phyloP scores from a whole-genome alignment of 64 coral and sea anemone species.

The Cladopsammia gracilis region DNA sequence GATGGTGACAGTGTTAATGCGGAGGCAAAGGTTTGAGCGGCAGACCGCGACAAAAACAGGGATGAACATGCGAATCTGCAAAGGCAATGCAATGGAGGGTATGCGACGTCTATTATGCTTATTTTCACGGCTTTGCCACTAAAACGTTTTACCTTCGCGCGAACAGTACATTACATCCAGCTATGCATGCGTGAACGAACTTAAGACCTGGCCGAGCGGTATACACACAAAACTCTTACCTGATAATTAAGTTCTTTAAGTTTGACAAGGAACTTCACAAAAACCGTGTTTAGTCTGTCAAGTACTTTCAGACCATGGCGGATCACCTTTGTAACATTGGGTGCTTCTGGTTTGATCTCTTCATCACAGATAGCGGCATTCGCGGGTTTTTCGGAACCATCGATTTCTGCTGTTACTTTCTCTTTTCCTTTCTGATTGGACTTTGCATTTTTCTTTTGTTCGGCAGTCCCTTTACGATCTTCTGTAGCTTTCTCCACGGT shows the following conservation, averaged over 20 bases:
- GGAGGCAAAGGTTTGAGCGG: too few species aligned
- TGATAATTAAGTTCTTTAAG: conserved; percentile 86
- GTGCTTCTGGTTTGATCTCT: not conserved
- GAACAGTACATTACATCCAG: too few species aligned
- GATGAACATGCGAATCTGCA: too few species aligned
- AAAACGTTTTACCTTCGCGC: too few species aligned
- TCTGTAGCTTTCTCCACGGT: not conserved
- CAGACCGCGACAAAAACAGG: too few species aligned
- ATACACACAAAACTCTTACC: conserved; percentile 18
- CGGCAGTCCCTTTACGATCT: not conserved
- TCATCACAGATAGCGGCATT: not conserved
- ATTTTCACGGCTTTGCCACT: too few species aligned
- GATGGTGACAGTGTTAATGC: too few species aligned
- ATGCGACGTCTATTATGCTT: too few species aligned
- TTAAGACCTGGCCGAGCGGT: not conserved
- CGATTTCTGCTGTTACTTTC: not conserved
- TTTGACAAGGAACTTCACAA: conserved; percentile 63
- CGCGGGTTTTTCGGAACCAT: not conserved
- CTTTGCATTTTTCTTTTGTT: not conserved
- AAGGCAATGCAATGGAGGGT: too few species aligned
- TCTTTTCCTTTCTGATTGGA: not conserved
- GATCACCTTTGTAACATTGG: not conserved
- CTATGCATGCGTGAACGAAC: too few species aligned
- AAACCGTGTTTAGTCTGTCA: conserved; percentile 28
- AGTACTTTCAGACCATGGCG: conserved; percentile 35